phyloP scores from a whole-genome alignment of 2,888 invertebrate species.

The Lacanobia wlatinum region DNA sequence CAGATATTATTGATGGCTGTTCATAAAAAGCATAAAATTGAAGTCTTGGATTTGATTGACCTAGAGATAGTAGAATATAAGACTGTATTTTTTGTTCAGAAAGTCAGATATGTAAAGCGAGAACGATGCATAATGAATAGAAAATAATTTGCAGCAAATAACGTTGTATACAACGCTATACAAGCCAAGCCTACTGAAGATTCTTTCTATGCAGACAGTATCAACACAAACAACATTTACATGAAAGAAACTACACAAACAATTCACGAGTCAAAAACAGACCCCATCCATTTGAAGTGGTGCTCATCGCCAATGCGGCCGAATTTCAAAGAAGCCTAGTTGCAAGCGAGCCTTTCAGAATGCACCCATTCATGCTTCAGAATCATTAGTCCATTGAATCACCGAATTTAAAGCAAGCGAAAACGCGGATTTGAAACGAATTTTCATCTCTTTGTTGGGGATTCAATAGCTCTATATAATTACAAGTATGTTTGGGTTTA shows the following conservation, averaged over 20 bases:
- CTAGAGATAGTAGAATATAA: constrained; percentile 7
- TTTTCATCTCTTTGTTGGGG: constrained; percentile 64
- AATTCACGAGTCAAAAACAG: constrained; percentile 66
- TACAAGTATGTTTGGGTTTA: constrained; percentile 57
- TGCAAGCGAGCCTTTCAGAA: constrained; percentile 78
- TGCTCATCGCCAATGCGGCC: constrained; percentile 69
- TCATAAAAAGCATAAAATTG: constrained; percentile 18
- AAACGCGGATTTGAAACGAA: constrained; percentile 72
- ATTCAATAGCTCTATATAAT: constrained; percentile 66
- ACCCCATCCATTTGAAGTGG: constrained; percentile 65
- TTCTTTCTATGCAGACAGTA: constrained; percentile 46
- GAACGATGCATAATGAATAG: not conserved
- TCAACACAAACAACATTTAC: constrained; percentile 61
- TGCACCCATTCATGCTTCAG: constrained; percentile 81
- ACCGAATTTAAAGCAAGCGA: constrained; percentile 81
- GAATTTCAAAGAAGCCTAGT: constrained; percentile 74
- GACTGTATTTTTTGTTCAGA: not conserved
- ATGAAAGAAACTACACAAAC: constrained; percentile 65
- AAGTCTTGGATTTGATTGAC: constrained; percentile 6
- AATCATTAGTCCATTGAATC: constrained; percentile 87
- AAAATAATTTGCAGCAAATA: not conserved
- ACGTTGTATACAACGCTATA: not conserved
- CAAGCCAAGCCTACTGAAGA: constrained; percentile 35
- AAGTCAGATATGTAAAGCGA: not conserved
- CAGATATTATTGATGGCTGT: constrained; percentile 53